These are phyloP conservation scores for Amazona finschi DNA, from an alignment of 2,797 vertebrate genomes.

Conservation along the genomic window DNA sequence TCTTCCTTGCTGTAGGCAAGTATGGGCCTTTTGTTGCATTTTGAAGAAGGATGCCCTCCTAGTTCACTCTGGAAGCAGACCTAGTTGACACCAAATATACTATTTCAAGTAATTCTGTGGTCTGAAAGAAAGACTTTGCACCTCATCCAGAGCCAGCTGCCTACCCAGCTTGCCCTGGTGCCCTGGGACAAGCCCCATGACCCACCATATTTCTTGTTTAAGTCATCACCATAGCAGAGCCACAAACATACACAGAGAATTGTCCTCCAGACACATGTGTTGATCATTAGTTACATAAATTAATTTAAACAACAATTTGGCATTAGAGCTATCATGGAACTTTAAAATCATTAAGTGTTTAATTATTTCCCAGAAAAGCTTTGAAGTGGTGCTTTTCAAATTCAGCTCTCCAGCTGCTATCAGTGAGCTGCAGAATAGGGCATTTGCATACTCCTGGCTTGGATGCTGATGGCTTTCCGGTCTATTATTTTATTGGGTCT, in stretches of 20 bases:
- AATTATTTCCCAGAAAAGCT: slow-evolving; percentile 31
- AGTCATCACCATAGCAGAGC: rapidly evolving
- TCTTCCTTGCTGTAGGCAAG: not conserved
- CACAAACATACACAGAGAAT: not conserved
- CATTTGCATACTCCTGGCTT: slow-evolving; percentile 5
- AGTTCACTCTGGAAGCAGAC: not conserved
- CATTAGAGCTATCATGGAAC: not conserved
- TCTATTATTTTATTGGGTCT: slow-evolving; percentile 25
- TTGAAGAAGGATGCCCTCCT: not conserved
- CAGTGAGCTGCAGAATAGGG: not conserved
- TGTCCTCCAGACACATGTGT: not conserved
- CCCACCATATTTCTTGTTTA: not conserved
- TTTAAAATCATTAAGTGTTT: slow-evolving; percentile 26
- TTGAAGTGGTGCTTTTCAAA: slow-evolving; percentile 40
- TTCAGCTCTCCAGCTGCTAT: slow-evolving; percentile 35
- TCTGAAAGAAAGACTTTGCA: not conserved
- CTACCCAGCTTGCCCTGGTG: not conserved
- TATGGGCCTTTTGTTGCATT: not conserved
- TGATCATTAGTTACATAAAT: slow-evolving; percentile 17
- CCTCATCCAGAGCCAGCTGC: not conserved
- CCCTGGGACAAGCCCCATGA: not conserved
- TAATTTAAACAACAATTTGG: slow-evolving; percentile 22
- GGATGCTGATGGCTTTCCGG: slow-evolving; percentile 21
- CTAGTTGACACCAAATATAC: not conserved
- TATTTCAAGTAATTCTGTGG: not conserved